Evolutionary conservation across 2,113 vertebrate species (phyloP).

Genomic region (Abramis brama): DNA sequence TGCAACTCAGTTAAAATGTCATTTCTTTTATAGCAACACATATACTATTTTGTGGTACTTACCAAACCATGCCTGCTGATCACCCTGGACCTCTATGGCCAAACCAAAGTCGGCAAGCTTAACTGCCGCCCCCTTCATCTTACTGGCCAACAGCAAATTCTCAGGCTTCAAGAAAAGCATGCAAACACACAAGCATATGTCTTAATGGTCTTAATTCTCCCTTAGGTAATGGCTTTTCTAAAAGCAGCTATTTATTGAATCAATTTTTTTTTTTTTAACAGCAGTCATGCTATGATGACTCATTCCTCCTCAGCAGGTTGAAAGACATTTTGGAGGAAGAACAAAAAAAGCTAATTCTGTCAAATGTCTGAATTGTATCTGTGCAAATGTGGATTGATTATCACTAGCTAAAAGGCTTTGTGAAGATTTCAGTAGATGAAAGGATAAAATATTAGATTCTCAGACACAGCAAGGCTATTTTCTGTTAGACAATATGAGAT

Average conservation of each 20-base stretch:
- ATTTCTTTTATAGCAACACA: too few species aligned
- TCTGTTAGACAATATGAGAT: slow-evolving; percentile 13
- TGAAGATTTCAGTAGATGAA: slow-evolving; percentile 18
- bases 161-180: slow-evolving; percentile 74
- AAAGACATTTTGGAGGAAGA: slow-evolving; percentile 8
- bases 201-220: slow-evolving; percentile 64
- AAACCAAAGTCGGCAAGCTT: slow-evolving; percentile 83
- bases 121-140: slow-evolving; percentile 82
- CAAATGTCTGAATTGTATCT: not conserved
- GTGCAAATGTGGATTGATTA: slow-evolving; percentile 25
- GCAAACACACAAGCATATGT: slow-evolving; percentile 40
- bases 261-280: slow-evolving; percentile 55
- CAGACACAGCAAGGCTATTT: slow-evolving; percentile 23
- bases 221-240: slow-evolving; percentile 53
- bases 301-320: slow-evolving; percentile 9
- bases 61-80: slow-evolving; percentile 83
- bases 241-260: slow-evolving; percentile 69
- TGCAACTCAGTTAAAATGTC: too few species aligned
- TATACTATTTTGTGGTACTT: slow-evolving; percentile 59
- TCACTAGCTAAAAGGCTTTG: slow-evolving; percentile 24
- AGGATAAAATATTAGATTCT: slow-evolving; percentile 21
- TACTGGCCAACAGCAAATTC: slow-evolving; percentile 82
- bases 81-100: slow-evolving; percentile 81
- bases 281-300: slow-evolving; percentile 17
- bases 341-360: slow-evolving; percentile 28